Base-by-base conservation (phyloP, 1,140 invertebrate genomes). In the Pseudomyrmex dendroicus region DNA sequence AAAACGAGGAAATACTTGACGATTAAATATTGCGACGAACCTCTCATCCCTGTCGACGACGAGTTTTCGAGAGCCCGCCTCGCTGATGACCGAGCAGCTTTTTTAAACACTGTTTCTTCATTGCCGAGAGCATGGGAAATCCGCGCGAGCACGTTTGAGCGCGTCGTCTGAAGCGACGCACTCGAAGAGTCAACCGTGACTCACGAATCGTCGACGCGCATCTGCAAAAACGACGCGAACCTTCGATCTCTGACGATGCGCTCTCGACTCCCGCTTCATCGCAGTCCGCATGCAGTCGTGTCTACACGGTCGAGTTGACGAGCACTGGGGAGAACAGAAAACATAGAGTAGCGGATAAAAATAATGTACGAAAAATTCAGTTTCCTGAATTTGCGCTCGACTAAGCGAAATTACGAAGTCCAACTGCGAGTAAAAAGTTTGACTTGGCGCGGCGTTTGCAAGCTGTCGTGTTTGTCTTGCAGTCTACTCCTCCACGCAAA, bases 41-140 rank as follows among this genome's bases (percentile, higher is more conserved):
- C 44, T 80, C 59, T 80, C 76, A 80, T 80, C 66, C 76, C 76
- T 72, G 66, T 72, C 76, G 76, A 17, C 72, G 66, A 66, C 66
- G 44, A 80, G 56, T 80, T 72, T 50, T 67, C 44, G 8, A 80
- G 56, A 15, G 22, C 12, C 22, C 9, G 66, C 22, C 66, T 59
- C 46, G 76, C 46, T 70, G 76, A 61, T 59, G n/a, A 54, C 54
- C 54, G 44, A 72, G 44, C 66, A 59, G n/a, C 12, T 70, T 50
- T 59, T 59, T 70, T 17, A 61, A 70, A 13, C 15, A 52, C 20
- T 20, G 56, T 46, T 57, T 61, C 70, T 35, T 86, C 86, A 86
- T 87, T 20, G 46, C 86, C 56, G 15, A 56, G 9, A 17, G 20
- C n/a, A 61, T n/a, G 22, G 20, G 46, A 17, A 20, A 54, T 54